phyloP scores from a whole-genome alignment of 2,113 vertebrate species.

The Dasyprocta punctata region DNA sequence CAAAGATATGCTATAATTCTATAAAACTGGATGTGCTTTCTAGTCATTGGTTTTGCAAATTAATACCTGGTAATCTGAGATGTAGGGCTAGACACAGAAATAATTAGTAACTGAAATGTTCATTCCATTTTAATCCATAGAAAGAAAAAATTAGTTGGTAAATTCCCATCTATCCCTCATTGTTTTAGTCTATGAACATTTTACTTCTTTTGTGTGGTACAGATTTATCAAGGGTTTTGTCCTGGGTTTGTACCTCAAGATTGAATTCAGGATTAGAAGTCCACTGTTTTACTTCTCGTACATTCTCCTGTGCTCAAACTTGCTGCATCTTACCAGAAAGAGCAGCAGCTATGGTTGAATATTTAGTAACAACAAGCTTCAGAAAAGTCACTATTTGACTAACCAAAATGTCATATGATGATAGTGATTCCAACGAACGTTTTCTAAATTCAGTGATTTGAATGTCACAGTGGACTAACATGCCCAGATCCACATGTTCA shows the following conservation, averaged over 20 bases:
- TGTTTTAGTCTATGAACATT: neutral
- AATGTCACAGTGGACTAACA: neutral
- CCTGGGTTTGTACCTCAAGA: neutral
- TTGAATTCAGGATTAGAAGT: neutral
- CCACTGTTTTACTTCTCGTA: neutral
- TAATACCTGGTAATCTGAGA: constrained; percentile 1
- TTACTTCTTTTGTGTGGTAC: neutral
- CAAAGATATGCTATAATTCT: neutral
- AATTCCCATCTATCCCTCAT: neutral
- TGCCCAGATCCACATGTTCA: neutral
- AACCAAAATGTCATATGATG: neutral
- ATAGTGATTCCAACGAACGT: neutral
- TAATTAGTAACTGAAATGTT: constrained; percentile 1
- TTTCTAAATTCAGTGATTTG: neutral
- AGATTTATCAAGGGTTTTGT: neutral
- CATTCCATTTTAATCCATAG: neutral
- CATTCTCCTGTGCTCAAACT: neutral
- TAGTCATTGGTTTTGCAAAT: neutral
- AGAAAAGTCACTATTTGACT: neutral
- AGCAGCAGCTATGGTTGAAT: neutral
- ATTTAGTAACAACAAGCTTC: neutral
- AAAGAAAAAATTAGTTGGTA: neutral
- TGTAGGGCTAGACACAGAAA: neutral
- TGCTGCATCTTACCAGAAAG: neutral
- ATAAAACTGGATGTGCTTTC: neutral